A percentile compares a stretch with the other conserved stretches of the same genome.
Conservation (phyloP, 2,113 vertebrate species). For the Limnothrissa miodon region DNA sequence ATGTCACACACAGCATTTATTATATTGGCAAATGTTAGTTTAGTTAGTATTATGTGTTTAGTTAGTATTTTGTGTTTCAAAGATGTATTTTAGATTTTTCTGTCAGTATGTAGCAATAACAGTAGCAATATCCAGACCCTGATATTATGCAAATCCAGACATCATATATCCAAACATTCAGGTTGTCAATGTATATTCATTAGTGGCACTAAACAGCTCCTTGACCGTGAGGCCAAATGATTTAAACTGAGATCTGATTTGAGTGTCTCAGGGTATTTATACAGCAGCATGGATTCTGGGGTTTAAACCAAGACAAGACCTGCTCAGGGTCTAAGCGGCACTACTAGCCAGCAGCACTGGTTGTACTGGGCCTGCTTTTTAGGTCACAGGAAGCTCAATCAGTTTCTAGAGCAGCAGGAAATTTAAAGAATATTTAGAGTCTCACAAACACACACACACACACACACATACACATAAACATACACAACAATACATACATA, state of each 20-base stretch:
- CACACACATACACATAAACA: neutral
- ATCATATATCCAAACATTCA: neutral
- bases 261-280: neutral
- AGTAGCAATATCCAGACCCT: neutral
- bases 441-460: neutral
- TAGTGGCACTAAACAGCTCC: neutral
- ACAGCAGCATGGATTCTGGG: no score
- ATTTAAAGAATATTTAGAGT: neutral
- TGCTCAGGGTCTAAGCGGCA: neutral
- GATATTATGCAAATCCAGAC: neutral
- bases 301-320: no score
- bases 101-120: neutral
- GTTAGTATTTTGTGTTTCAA: neutral
- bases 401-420: neutral
- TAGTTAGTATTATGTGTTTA: neutral
- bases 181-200: neutral
- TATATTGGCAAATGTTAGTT: no score
- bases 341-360: neutral
- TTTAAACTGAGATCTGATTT: neutral
- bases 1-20: constrained; percentile 2
- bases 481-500: neutral
- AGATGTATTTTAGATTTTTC: neutral
- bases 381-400: neutral
- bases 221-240: neutral
- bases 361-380: neutral